Evolutionary conservation across 2,888 invertebrate genomes (phyloP), one percentile per base, ranked within the genome.

Genomic region (Neelides folsomi): DNA sequence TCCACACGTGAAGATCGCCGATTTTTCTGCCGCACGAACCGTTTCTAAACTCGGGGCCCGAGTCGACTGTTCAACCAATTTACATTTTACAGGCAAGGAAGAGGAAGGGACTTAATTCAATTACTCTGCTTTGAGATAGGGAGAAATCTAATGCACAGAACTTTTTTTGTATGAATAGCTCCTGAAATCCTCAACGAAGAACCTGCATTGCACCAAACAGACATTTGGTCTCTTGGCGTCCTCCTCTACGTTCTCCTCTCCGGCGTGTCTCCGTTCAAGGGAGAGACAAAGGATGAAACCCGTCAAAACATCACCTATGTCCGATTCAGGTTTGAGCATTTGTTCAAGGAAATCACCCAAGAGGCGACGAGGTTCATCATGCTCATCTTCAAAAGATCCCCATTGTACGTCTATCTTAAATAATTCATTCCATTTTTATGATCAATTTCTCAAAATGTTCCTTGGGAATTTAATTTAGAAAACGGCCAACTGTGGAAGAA

Each of bases 181-280:
- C 94, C 94, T 0, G 94, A 95, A 72, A 80, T 92, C 57, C 72
- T 92, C 45, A 80, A 80, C 68, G 85, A 88, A 68, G 92, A 93
- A 71, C 80, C 84, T 6, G 84, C 89, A 35, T 86, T 82, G 70
- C 85, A 85, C 1, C 87, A 89, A 70, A 85, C 88, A 2, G 98
- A 98, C 72, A 82, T 97, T 66, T 98, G 97, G 98, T 84, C 88
- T 16, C 78, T 97, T 47, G 97, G 94, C 49, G 88, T 88, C 10
- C 74, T 97, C 6, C 77, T 88, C 0, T 98, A 97, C 73, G 77
- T 94, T 41, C 77, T 98, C 74, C 72, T 98, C 60, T 93, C 93
- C 3, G 97, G 95, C 13, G 81, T 80, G 53, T 84, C 93, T 49
- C 93, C 97, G 44, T 98, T 92, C 80, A 76, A 78, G 54, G 94